A percentile compares a stretch with the other conserved stretches of the same genome.
These are phyloP conservation scores for Grammomys surdaster DNA, from an alignment of 2,113 vertebrate species.

Conservation along the genomic window DNA sequence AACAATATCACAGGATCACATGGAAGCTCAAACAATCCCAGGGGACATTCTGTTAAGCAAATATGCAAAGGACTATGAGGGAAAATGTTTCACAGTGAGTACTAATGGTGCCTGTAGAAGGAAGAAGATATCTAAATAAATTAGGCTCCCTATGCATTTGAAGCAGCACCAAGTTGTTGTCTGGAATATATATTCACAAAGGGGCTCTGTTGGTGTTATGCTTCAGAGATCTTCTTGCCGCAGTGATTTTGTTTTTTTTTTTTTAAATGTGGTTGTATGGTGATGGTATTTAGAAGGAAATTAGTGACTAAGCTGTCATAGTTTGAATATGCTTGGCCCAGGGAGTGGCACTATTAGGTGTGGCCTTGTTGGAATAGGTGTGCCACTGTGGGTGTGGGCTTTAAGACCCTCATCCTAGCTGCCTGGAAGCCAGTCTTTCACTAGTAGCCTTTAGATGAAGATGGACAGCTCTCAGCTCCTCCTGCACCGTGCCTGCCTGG, in stretches of 20 bases:
- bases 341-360: too few relatives aligned
- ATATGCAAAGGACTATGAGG: not conserved
- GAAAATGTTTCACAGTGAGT: not conserved
- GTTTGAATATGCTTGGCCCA: too few relatives aligned
- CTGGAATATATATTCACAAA: not conserved
- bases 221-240: not conserved
- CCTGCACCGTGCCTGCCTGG: too few relatives aligned
- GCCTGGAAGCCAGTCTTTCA: too few relatives aligned
- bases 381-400: too few relatives aligned
- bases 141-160: not conserved
- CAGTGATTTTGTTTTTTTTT: not conserved
- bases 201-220: not conserved
- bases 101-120: not conserved
- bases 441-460: too few relatives aligned
- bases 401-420: too few relatives aligned
- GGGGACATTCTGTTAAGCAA: not conserved
- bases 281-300: constrained; percentile 3
- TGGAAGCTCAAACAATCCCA: not conserved
- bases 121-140: not conserved
- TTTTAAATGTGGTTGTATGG: not conserved
- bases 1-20: not conserved
- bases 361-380: too few relatives aligned
- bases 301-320: not conserved
- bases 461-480: too few relatives aligned
- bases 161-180: not conserved